These are phyloP conservation scores for Leptobrachium leishanense DNA, from an alignment of 2,113 vertebrate species.

Conservation along the genomic window DNA sequence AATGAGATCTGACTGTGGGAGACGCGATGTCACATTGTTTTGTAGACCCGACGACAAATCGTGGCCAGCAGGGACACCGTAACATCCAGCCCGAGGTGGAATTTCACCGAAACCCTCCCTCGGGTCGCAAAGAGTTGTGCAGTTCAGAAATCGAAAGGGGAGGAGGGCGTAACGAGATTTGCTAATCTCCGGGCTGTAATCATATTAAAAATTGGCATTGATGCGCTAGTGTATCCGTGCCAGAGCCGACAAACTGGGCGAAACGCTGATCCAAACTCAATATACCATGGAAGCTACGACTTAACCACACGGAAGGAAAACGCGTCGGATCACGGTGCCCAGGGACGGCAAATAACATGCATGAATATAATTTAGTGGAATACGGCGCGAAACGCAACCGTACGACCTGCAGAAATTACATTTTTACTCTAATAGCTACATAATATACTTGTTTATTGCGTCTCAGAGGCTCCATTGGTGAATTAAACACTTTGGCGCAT, in stretches of 20 bases:
- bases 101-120: not conserved
- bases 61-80: not conserved
- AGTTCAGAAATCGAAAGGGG: not conserved
- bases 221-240: not conserved
- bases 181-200: not conserved
- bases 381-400: no score
- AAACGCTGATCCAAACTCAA: not conserved
- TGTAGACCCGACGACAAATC: slow-evolving; percentile 7
- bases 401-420: no score
- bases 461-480: no score
- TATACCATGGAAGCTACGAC: not conserved
- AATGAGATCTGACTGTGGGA: not conserved
- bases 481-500: no score
- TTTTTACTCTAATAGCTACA: no score
- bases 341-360: no score
- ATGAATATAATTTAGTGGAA: no score
- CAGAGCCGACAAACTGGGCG: not conserved
- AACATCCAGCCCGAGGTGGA: slow-evolving; percentile 5
- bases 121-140: not conserved
- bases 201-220: not conserved
- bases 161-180: not conserved
- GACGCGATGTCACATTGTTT: slow-evolving; percentile 16
- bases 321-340: no score
- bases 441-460: no score
- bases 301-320: not conserved